phyloP scores from a whole-genome alignment of 2,113 vertebrate genomes.

The Sceloporus tristichus region DNA sequence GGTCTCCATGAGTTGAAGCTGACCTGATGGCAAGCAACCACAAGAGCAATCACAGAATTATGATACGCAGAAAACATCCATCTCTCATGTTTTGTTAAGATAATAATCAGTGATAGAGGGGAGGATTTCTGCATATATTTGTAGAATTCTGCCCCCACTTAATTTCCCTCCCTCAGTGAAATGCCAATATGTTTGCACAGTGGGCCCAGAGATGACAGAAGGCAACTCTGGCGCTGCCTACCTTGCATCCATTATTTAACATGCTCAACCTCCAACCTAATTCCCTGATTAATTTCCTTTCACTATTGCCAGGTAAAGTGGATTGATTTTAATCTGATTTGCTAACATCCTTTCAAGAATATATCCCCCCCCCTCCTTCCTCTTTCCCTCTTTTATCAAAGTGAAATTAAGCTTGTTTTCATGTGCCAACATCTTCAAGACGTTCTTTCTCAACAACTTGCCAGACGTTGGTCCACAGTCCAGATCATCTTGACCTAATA shows the following conservation, averaged over 20 bases:
- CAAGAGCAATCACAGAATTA: too few species aligned
- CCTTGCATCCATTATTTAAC: neutral
- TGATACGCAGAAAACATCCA: too few species aligned
- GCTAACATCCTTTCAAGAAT: neutral
- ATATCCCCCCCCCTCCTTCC: too few species aligned
- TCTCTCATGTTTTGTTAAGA: neutral
- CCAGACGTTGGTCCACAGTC: neutral
- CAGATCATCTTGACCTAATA: neutral
- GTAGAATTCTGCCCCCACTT: neutral
- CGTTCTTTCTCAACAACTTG: too few species aligned
- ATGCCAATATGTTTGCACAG: constrained; percentile 12
- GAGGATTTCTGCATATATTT: too few species aligned
- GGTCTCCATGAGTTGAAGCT: too few species aligned
- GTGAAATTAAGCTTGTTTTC: constrained; percentile 23
- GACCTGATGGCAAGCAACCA: too few species aligned
- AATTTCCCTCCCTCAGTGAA: neutral
- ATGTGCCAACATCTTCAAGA: neutral
- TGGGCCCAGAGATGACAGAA: neutral
- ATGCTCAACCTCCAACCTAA: neutral
- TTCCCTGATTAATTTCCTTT: constrained; percentile 8
- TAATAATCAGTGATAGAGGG: neutral
- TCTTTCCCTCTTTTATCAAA: neutral
- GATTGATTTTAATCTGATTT: constrained; percentile 6
- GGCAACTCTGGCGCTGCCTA: neutral
- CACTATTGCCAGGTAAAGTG: neutral